phyloP scores from a whole-genome alignment of 2,797 vertebrate genomes.

The Trachurus trachurus region DNA sequence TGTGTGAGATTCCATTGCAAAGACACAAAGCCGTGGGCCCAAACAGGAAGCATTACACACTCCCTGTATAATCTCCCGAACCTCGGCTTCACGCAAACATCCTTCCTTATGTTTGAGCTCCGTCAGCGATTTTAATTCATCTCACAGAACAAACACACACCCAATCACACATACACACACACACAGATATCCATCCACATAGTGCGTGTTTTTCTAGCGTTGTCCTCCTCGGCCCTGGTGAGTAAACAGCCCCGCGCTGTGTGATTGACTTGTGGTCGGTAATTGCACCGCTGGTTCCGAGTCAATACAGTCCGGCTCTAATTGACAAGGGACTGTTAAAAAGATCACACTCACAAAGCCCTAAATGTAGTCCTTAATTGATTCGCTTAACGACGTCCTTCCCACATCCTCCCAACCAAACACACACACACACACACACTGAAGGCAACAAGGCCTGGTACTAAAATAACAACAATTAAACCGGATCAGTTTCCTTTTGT shows the following conservation, averaged over 20 bases:
- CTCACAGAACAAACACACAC: constrained; percentile 13
- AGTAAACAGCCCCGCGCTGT: not conserved
- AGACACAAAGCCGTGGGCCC: constrained; percentile 57
- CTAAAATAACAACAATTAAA: not conserved
- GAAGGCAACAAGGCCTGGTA: no score
- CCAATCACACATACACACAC: not conserved
- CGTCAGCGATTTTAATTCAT: constrained; percentile 72
- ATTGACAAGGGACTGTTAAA: constrained; percentile 57
- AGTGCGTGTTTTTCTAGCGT: no score
- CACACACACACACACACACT: not conserved
- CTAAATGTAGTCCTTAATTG: constrained; percentile 26
- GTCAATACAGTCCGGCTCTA: constrained; percentile 65
- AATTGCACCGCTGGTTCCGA: constrained; percentile 49
- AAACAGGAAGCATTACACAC: constrained; percentile 77
- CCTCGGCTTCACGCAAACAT: constrained; percentile 79
- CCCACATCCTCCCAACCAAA: constrained; percentile 26
- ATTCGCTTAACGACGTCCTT: constrained; percentile 67
- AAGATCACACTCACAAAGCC: constrained; percentile 25
- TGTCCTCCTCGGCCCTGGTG: no score
- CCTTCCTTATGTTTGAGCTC: constrained; percentile 80
- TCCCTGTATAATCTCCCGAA: constrained; percentile 55
- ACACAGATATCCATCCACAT: constrained; percentile 26
- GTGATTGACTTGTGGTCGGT: constrained; percentile 56
- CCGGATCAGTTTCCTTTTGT: not conserved
- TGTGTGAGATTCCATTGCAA: constrained; percentile 52